Conservation (phyloP, 2,113 vertebrate species). For the Turnix velox region DNA sequence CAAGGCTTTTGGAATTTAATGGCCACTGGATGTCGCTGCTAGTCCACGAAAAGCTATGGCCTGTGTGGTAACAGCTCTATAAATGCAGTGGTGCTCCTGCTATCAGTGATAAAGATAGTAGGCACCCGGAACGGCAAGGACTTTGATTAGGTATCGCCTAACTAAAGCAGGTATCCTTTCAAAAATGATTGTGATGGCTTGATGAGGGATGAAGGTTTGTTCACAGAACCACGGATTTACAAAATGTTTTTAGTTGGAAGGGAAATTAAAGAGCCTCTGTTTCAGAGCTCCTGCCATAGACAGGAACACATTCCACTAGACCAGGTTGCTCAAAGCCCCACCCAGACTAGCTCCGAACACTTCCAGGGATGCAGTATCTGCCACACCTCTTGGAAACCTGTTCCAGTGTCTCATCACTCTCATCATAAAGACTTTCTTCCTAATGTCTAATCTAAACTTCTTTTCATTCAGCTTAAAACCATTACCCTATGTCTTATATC, state of each 20-base stretch:
- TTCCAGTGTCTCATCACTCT: background rate
- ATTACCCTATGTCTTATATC: background rate
- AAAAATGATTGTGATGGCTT: background rate
- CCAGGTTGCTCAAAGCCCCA: background rate
- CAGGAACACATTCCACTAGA: background rate
- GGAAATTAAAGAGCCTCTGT: background rate
- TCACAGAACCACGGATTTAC: background rate
- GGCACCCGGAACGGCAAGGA: background rate
- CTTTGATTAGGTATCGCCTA: background rate
- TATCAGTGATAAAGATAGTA: background rate
- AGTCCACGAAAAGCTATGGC: background rate
- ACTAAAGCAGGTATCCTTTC: background rate
- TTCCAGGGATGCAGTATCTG: background rate
- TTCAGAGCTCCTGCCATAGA: background rate
- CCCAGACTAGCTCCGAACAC: background rate
- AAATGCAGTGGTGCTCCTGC: background rate
- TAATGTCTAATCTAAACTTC: background rate
- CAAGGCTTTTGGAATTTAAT: background rate
- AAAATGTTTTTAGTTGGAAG: background rate
- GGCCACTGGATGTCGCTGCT: conserved; percentile 20
- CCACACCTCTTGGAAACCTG: background rate
- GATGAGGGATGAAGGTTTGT: background rate
- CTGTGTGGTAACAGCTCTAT: fast-evolving
- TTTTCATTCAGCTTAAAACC: background rate
- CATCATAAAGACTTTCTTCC: background rate